These are phyloP conservation scores for Zaprionus kolodkinae DNA, from an alignment of 1,140 invertebrate genomes.

Conservation along the genomic window DNA sequence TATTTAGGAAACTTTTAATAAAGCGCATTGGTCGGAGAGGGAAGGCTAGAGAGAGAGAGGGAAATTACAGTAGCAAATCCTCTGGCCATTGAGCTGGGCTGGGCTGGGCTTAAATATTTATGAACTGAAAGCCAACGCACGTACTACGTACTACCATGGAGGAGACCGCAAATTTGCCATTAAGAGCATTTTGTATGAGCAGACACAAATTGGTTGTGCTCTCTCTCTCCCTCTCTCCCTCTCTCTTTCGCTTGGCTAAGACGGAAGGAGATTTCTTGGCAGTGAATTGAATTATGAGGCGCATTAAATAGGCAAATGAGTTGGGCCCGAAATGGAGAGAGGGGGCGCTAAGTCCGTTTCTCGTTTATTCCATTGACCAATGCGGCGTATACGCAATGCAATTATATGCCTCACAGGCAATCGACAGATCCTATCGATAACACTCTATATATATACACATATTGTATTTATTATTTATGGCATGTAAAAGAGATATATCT, in stretches of 20 bases:
- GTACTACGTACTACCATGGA: neutral
- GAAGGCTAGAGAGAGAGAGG: neutral
- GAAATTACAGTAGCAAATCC: neutral
- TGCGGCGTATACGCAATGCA: conserved; percentile 22
- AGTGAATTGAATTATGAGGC: conserved; percentile 42
- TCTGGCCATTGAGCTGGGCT: neutral
- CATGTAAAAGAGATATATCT: neutral
- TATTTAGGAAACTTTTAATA: neutral
- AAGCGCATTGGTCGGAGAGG: neutral
- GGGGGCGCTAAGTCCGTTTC: neutral
- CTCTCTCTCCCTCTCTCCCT: neutral
- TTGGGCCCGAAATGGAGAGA: conserved; percentile 7
- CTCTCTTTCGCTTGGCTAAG: too few species aligned
- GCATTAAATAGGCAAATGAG: conserved; percentile 51
- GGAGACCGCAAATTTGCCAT: conserved; percentile 1
- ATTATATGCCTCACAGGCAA: conserved; percentile 21
- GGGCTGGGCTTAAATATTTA: neutral
- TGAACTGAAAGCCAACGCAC: neutral
- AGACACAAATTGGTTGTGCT: neutral
- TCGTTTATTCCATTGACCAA: neutral
- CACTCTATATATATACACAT: neutral
- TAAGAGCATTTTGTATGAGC: conserved; percentile 5
- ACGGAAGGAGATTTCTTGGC: neutral
- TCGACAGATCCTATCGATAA: neutral
- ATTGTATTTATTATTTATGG: neutral